These are phyloP conservation scores for Apostichopus leukothele DNA, from an alignment of 53 echinoderm and acorn worm species.

Conservation along the genomic window DNA sequence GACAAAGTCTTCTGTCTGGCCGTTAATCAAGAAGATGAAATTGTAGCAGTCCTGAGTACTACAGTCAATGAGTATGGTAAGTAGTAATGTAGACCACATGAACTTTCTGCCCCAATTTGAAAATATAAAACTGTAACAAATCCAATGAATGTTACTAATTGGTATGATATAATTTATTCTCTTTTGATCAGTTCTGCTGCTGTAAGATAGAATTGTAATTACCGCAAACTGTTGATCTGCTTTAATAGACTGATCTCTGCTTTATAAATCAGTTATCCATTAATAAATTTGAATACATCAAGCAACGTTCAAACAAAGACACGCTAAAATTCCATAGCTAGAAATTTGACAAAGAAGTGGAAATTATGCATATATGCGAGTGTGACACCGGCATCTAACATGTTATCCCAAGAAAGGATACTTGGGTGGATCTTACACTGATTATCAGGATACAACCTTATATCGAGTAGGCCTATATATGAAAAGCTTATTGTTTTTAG, in stretches of 20 bases:
- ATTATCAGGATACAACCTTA: background rate
- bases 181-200: background rate
- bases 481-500: too few relatives aligned
- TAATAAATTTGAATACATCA: background rate
- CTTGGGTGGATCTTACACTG: too few relatives aligned
- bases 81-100: background rate
- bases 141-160: background rate
- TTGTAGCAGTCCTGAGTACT: background rate
- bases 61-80: background rate
- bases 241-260: too few relatives aligned
- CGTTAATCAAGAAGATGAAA: background rate
- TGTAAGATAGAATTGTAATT: background rate
- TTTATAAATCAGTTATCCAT: background rate
- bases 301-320: too few relatives aligned
- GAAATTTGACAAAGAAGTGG: too few relatives aligned
- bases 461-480: too few relatives aligned
- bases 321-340: too few relatives aligned
- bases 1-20: conserved; percentile 6
- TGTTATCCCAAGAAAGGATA: too few relatives aligned
- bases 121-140: too few relatives aligned
- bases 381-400: too few relatives aligned
- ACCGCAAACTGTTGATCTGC: background rate
- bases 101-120: background rate
- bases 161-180: background rate
- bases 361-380: too few relatives aligned